Evolutionary conservation across 2,797 vertebrate genomes (phyloP), one percentile per base, ranked within the genome.

Genomic region (Channa striata): DNA sequence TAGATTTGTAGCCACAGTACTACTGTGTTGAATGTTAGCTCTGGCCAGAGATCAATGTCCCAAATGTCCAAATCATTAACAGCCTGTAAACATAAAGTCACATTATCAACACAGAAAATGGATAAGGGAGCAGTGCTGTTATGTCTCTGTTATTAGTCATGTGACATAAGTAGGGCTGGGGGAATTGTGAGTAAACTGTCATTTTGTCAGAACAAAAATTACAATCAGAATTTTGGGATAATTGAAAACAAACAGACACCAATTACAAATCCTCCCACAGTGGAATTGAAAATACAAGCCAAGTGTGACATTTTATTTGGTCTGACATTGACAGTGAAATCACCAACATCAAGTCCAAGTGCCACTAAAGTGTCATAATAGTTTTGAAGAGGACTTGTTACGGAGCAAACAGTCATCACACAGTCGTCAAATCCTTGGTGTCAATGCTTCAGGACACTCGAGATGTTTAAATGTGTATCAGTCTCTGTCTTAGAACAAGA

Each of bases 241-340:
- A 77, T 57, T 53, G 44, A 21, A 60, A 48, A 52, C 61, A 62
- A 73, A 63, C 40, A 48, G 39, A 49, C n/a, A 2, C 10, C 44
- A 25, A 66, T 43, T 21, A 43, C 2, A 0, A 34, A 52, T 58
- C 37, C 34, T 50, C 48, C 52, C 33, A 73, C 60, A 56, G 48
- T 66, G 1, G 10, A 57, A 36, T 54, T n/a, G 9, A 40, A 62
- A 42, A 58, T 20, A 19, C 12, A 61, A n/a, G 34, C 48, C 8
- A 48, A 48, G 30, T 43, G 42, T 54, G 51, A 14, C 23, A 40
- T 5, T 30, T 51, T 46, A 48, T 49, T 25, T 12, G 25, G 30
- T 59, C 20, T 39, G 11, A 37, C 23, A 60, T 34, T 10, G 20
- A 59, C 21, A 30, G 37, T 12, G 34, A 58, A 20, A 17, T 33